phyloP scores from a whole-genome alignment of 2,888 invertebrate genomes.

The Meandrusa payeni region DNA sequence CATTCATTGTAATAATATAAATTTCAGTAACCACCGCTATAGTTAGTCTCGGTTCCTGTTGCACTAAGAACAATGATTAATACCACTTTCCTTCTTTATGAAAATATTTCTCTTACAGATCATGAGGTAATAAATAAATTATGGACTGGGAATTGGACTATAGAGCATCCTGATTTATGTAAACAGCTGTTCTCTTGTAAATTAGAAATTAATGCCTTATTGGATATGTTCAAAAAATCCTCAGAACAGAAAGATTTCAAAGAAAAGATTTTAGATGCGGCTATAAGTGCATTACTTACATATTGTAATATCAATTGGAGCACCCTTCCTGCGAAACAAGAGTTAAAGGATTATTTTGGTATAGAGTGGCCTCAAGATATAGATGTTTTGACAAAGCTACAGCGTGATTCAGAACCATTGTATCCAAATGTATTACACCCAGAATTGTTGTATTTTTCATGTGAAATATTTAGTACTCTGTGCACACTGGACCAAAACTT shows the following conservation, averaged over 20 bases:
- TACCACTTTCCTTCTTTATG: too few species aligned
- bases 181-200: slow-evolving; percentile 49
- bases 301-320: slow-evolving; percentile 93
- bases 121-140: slow-evolving; percentile 45
- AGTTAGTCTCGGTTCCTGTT: too few species aligned
- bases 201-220: slow-evolving; percentile 45
- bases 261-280: slow-evolving; percentile 75
- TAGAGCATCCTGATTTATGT: slow-evolving; percentile 45
- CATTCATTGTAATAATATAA: too few species aligned
- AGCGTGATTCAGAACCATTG: slow-evolving; percentile 84
- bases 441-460: slow-evolving; percentile 66
- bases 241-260: slow-evolving; percentile 35
- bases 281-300: slow-evolving; percentile 83
- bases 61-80: too few species aligned
- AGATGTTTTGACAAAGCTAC: slow-evolving; percentile 62
- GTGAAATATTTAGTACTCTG: slow-evolving; percentile 58
- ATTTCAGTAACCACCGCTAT: too few species aligned
- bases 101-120: slow-evolving; percentile 44
- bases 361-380: slow-evolving; percentile 61
- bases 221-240: slow-evolving; percentile 41
- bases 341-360: slow-evolving; percentile 60
- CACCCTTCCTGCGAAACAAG: slow-evolving; percentile 81
- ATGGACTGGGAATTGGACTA: slow-evolving; percentile 56
- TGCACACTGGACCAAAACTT: slow-evolving; percentile 51
- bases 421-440: slow-evolving; percentile 83